Conservation (phyloP, 1,140 invertebrate genomes). For the Dreissena rostriformis region DNA sequence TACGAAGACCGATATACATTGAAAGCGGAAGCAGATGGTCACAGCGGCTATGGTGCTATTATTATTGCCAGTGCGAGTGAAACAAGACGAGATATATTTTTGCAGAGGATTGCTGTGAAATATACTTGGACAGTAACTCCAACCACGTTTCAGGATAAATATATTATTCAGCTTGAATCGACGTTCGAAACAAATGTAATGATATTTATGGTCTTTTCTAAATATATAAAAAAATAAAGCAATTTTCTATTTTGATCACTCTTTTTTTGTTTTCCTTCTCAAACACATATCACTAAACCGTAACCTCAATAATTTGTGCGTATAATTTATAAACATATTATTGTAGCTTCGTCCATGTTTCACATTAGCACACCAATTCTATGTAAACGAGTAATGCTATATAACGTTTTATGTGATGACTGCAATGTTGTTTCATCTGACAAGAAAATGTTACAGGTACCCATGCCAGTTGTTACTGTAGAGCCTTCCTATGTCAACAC, state of each 20-base stretch:
- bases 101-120: constrained; percentile 64
- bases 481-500: constrained; percentile 56
- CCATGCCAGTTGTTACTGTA: constrained; percentile 52
- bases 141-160: constrained; percentile 60
- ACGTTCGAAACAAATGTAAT: constrained; percentile 61
- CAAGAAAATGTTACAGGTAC: constrained; percentile 27
- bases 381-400: background rate
- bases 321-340: too few species aligned
- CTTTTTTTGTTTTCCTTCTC: too few species aligned
- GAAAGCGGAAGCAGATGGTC: constrained; percentile 50
- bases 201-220: background rate
- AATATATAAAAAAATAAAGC: too few species aligned
- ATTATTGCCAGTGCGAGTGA: constrained; percentile 46
- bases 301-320: too few species aligned
- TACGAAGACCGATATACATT: constrained; percentile 60
- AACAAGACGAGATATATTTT: constrained; percentile 57
- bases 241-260: too few species aligned
- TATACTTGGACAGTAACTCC: constrained; percentile 60
- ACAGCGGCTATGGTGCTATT: constrained; percentile 49
- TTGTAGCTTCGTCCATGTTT: too few species aligned
- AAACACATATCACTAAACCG: too few species aligned
- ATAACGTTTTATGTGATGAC: background rate
- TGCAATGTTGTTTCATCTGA: background rate
- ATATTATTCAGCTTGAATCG: constrained; percentile 59
- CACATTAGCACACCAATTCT: too few species aligned